Percentiles rank a stretch among this genome's conserved stretches.
These are phyloP conservation scores for Xiphophorus maculatus DNA, from an alignment of 2,113 vertebrate genomes.

Conservation along the genomic window DNA sequence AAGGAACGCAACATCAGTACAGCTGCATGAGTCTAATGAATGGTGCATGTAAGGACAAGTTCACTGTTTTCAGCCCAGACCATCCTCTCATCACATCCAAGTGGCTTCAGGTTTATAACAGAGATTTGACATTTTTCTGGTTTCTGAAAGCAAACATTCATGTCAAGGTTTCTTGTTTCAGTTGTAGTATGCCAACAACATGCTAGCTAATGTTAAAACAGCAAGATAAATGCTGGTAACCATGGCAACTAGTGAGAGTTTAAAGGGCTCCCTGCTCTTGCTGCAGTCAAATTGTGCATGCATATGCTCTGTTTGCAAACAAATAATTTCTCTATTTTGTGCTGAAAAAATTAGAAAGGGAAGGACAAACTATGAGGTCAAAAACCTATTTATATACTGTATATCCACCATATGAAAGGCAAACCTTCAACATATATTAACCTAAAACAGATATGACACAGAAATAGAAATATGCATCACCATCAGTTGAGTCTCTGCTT, in stretches of 20 bases:
- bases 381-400: neutral
- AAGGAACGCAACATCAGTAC: conserved; percentile 42
- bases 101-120: neutral
- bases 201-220: no score
- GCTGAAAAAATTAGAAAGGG: neutral
- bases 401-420: neutral
- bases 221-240: no score
- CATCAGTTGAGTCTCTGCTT: no score
- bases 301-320: no score
- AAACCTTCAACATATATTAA: neutral
- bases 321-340: no score
- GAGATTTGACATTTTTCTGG: neutral
- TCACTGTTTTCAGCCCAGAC: conserved; percentile 15
- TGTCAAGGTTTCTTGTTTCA: neutral
- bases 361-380: neutral
- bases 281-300: no score
- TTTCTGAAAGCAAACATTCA: neutral
- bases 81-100: neutral
- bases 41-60: neutral
- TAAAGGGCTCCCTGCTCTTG: no score
- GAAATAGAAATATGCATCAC: no score
- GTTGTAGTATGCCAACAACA: no score
- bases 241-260: no score
- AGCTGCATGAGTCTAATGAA: conserved; percentile 10
- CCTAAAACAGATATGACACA: neutral